Base-by-base conservation (phyloP, 2,797 vertebrate genomes). In the Malurus splendens region DNA sequence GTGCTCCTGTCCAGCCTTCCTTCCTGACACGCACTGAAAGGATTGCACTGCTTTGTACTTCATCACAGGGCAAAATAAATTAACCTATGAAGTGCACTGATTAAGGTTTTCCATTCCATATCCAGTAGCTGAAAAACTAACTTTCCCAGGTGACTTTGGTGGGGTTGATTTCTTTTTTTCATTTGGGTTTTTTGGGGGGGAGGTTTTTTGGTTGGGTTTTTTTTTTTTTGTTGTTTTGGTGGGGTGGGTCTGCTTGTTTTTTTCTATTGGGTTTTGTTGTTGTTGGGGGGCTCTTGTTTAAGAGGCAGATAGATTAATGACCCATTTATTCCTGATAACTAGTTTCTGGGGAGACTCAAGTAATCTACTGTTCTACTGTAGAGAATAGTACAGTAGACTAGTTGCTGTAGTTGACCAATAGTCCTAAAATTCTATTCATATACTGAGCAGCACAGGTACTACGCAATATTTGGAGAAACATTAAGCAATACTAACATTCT, bases 281-380 rank as follows among this genome's bases (percentile, higher is more conserved):
- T 70, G 36, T 36, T 7, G 5, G 3, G 1, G 4, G 20, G 2
- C 17, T 57, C 22, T 1, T 5, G 13, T 55, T 70, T 42, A 59
- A 72, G 22, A 73, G 8, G 10, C 14, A 71, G 25, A 25, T 24
- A 81, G 24, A 89, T 68, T 54, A 77, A 80, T 39, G n/a, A 65
- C 15, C 24, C 22, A 24, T 59, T 80, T 94, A 80, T 90, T 94
- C 94, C 82, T 57, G 48, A 81, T 94, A 94, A 80, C 39, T 25
- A 55, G 25, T 66, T 39, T 61, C 74, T 59, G 47, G 36, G 25
- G 39, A 94, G 84, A 93, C 82, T 87, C 73, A 67, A 41, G 10
- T 20, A 66, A 8, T 44, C 4, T 38, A 23, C 6, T 57, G 10
- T 32, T 38, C 27, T 57, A n/a, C 22, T 51, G 27, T 36, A 32